Conservation (phyloP, 2,888 invertebrate species). For the Ecdyonurus torrentis region DNA sequence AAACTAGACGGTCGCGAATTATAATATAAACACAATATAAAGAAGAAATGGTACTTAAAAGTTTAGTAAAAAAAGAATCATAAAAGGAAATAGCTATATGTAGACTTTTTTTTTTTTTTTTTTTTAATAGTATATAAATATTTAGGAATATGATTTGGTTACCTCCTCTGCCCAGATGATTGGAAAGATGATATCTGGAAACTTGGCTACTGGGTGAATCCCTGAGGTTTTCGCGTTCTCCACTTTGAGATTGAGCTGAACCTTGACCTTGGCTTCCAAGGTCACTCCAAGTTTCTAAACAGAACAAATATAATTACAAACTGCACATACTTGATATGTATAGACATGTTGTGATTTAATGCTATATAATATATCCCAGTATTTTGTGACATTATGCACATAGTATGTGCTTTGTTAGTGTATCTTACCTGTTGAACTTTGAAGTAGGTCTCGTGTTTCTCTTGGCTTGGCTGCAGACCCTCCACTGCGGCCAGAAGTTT, state of each 20-base stretch:
- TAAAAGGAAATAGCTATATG: too few relatives aligned
- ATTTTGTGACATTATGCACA: not conserved
- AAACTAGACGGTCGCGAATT: too few relatives aligned
- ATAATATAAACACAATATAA: too few relatives aligned
- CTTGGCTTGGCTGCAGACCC: constrained; percentile 49
- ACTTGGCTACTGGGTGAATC: constrained; percentile 52
- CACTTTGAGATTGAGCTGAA: constrained; percentile 67
- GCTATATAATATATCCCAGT: not conserved
- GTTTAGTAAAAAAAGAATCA: too few relatives aligned
- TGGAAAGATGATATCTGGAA: constrained; percentile 66
- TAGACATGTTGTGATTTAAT: too few relatives aligned
- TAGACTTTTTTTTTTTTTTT: too few relatives aligned
- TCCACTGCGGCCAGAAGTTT: constrained; percentile 45
- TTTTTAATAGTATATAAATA: too few relatives aligned
- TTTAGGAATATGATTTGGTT: too few relatives aligned
- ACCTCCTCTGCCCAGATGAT: constrained; percentile 84
- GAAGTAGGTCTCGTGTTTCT: constrained; percentile 58
- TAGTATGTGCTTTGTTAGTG: too few relatives aligned
- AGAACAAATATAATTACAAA: constrained; percentile 19
- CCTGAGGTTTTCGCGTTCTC: constrained; percentile 53
- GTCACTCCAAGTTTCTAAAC: constrained; percentile 71
- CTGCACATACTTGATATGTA: too few relatives aligned
- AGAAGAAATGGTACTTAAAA: too few relatives aligned
- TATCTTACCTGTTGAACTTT: constrained; percentile 66
- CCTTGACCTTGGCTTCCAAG: constrained; percentile 59